Evolutionary conservation across 2,797 vertebrate genomes (phyloP).

Genomic region (Propithecus perrieri): DNA sequence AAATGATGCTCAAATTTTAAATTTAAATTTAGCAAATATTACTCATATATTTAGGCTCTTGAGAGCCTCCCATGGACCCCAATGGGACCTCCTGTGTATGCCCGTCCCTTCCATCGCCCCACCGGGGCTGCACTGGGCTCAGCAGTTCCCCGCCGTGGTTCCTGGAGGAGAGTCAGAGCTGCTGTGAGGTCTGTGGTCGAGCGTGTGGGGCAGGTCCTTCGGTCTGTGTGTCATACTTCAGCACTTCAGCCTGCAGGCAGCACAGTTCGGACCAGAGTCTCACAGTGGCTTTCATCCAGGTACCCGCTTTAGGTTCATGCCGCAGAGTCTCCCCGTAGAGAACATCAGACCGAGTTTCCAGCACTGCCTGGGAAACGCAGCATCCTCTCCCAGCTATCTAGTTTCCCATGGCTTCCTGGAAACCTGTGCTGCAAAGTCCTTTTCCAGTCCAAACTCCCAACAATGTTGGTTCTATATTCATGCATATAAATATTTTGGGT

Average conservation of each 20-base stretch:
- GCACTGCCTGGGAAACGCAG: background rate
- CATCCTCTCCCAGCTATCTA: background rate
- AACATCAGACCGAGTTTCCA: background rate
- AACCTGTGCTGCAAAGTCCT: background rate
- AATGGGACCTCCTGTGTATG: no score
- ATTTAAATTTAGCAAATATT: background rate
- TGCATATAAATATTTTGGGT: background rate
- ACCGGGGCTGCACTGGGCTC: background rate
- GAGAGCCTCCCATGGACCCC: background rate
- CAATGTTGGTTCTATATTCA: background rate
- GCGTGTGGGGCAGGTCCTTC: no score
- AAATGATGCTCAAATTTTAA: background rate
- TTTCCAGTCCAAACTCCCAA: background rate
- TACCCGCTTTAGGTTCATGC: background rate
- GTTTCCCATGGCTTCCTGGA: accelerated
- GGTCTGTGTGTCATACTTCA: background rate
- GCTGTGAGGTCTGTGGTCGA: background rate
- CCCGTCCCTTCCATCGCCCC: accelerated
- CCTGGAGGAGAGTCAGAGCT: background rate
- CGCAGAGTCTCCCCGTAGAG: background rate
- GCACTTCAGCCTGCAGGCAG: background rate
- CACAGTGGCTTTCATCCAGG: background rate
- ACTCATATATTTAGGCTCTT: background rate
- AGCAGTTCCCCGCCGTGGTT: background rate
- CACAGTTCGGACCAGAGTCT: background rate